These are phyloP conservation scores for Drosophila colorata DNA, from an alignment of 2,888 invertebrate genomes.

Conservation along the genomic window DNA sequence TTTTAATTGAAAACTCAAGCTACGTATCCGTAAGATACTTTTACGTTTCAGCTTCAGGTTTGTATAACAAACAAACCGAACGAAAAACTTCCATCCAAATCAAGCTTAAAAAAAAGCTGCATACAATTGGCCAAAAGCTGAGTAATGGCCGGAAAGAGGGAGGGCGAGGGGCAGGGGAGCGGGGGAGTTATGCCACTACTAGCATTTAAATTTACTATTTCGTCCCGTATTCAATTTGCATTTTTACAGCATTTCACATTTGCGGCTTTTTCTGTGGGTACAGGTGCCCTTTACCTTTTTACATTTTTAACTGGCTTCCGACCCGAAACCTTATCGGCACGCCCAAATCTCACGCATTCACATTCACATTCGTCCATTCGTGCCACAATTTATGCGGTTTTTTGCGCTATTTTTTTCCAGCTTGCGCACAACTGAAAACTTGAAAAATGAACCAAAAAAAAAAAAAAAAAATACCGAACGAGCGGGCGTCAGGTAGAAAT, in stretches of 20 bases:
- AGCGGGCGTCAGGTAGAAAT: slow-evolving; percentile 46
- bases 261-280: slow-evolving; percentile 12
- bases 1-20: slow-evolving; percentile 69
- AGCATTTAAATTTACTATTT: slow-evolving; percentile 70
- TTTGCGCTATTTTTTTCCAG: slow-evolving; percentile 34
- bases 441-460: slow-evolving; percentile 27
- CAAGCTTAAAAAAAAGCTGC: slow-evolving; percentile 28
- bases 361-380: slow-evolving; percentile 59
- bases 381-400: slow-evolving; percentile 71
- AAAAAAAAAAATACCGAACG: background rate
- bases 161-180: background rate
- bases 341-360: slow-evolving; percentile 74
- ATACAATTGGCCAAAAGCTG: slow-evolving; percentile 19
- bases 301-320: slow-evolving; percentile 27
- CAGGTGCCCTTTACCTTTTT: slow-evolving; percentile 49
- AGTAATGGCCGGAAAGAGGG: background rate
- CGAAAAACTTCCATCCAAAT: background rate
- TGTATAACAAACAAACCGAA: slow-evolving; percentile 22
- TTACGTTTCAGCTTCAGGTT: slow-evolving; percentile 22
- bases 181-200: background rate
- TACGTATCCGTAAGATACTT: slow-evolving; percentile 9
- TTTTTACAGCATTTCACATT: slow-evolving; percentile 66
- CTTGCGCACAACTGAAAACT: slow-evolving; percentile 31
- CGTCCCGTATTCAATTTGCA: slow-evolving; percentile 72
- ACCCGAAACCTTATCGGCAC: slow-evolving; percentile 63